Evolutionary conservation across 2,113 vertebrate species (phyloP).

Genomic region (Lepisosteus osseus): DNA sequence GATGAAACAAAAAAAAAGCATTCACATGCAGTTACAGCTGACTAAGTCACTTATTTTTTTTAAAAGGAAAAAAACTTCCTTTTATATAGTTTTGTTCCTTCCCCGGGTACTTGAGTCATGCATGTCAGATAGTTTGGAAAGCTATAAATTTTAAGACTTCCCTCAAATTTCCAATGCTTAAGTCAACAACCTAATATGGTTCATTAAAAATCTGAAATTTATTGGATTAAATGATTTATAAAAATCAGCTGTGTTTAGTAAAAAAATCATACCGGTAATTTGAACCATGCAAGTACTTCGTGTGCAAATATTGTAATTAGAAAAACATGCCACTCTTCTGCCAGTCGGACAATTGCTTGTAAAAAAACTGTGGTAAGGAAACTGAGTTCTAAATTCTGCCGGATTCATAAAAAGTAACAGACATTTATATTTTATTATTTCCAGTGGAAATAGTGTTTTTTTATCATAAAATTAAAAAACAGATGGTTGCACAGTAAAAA

Average conservation of each 20-base stretch:
- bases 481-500: too few relatives aligned
- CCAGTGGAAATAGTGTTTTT: constrained; percentile 5
- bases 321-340: constrained; percentile 20
- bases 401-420: constrained; percentile 13
- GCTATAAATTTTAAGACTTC: too few relatives aligned
- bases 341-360: constrained; percentile 18
- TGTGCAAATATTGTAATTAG: constrained; percentile 19
- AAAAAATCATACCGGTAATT: constrained; percentile 11
- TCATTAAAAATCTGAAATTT: constrained; percentile 20
- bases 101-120: too few relatives aligned
- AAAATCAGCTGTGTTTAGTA: constrained; percentile 21
- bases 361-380: constrained; percentile 12
- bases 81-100: too few relatives aligned
- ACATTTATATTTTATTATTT: constrained; percentile 16
- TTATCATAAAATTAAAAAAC: too few relatives aligned
- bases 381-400: constrained; percentile 12
- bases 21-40: too few relatives aligned
- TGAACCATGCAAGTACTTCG: constrained; percentile 12
- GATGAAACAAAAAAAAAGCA: too few relatives aligned
- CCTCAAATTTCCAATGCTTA: neutral
- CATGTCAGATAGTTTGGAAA: too few relatives aligned
- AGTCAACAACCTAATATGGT: constrained; percentile 12
- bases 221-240: constrained; percentile 25
- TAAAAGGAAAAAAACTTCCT: too few relatives aligned
- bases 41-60: too few relatives aligned